A percentile compares a stretch with the other conserved stretches of the same genome.
These are phyloP conservation scores for Perodicticus potto DNA, from an alignment of 2,797 vertebrate species.

Conservation along the genomic window DNA sequence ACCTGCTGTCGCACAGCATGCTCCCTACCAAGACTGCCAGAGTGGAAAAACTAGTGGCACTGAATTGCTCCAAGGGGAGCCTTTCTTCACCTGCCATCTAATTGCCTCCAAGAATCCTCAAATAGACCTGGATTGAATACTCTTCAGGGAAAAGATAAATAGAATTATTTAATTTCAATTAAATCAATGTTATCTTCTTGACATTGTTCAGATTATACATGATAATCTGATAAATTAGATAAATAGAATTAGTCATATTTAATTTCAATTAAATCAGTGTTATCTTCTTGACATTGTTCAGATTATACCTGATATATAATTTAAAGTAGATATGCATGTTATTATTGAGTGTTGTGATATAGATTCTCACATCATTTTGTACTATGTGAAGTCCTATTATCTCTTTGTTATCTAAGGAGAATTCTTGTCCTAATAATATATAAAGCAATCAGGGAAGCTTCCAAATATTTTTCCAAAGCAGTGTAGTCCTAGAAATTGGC, in stretches of 20 bases:
- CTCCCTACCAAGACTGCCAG: slow-evolving; percentile 66
- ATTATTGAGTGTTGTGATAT: not conserved
- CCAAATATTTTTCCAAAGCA: not conserved
- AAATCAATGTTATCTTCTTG: not conserved
- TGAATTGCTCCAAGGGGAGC: slow-evolving; percentile 50
- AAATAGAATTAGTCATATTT: not conserved
- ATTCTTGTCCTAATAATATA: not conserved
- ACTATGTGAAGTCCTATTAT: not conserved
- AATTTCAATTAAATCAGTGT: not conserved
- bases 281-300: not conserved
- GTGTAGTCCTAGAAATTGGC: not conserved
- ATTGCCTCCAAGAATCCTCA: not conserved
- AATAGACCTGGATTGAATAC: not conserved
- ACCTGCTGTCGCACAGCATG: slow-evolving; percentile 70
- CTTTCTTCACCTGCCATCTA: not conserved
- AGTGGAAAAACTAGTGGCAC: slow-evolving; percentile 19
- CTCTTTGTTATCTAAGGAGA: not conserved
- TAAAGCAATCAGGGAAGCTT: not conserved
- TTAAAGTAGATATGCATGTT: not conserved
- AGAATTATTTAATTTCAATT: not conserved
- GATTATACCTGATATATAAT: not conserved
- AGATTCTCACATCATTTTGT: not conserved
- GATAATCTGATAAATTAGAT: too few relatives aligned
- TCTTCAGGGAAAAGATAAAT: not conserved
- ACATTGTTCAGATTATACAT: not conserved